phyloP scores from a whole-genome alignment of 2,888 invertebrate species.

The Patella ulyssiponensis region DNA sequence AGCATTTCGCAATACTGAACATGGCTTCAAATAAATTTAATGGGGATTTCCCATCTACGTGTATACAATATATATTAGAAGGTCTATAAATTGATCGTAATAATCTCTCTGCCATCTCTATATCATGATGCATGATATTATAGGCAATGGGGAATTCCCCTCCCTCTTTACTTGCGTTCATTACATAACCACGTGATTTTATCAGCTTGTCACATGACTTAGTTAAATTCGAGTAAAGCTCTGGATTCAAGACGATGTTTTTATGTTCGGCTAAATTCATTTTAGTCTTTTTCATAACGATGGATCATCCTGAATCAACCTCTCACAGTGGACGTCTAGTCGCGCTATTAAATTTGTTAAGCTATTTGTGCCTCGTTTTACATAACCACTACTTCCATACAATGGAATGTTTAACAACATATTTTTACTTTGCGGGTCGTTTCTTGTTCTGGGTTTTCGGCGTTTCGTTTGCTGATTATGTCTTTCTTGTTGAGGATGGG shows the following conservation, averaged over 20 bases:
- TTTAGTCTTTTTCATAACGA: not conserved
- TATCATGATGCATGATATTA: not conserved
- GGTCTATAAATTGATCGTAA: slow-evolving; percentile 2
- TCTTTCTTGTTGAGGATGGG: too few relatives aligned
- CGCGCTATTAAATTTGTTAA: not conserved
- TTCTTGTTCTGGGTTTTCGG: too few relatives aligned
- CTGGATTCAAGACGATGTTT: not conserved
- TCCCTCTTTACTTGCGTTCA: not conserved
- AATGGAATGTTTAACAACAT: not conserved
- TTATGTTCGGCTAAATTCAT: not conserved
- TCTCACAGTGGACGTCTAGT: not conserved
- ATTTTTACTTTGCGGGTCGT: not conserved
- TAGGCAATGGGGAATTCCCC: not conserved
- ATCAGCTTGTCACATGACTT: not conserved
- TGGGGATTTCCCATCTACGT: not conserved
- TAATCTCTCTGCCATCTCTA: not conserved
- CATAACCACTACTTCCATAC: not conserved
- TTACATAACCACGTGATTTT: not conserved
- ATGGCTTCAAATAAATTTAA: not conserved
- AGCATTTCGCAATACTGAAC: not conserved
- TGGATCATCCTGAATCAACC: not conserved
- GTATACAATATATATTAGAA: not conserved
- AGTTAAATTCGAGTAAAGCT: not conserved
- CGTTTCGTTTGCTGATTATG: too few relatives aligned
- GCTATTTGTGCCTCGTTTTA: not conserved